Conservation (phyloP, 2,888 invertebrate species). For the Slavum lentiscoides region DNA sequence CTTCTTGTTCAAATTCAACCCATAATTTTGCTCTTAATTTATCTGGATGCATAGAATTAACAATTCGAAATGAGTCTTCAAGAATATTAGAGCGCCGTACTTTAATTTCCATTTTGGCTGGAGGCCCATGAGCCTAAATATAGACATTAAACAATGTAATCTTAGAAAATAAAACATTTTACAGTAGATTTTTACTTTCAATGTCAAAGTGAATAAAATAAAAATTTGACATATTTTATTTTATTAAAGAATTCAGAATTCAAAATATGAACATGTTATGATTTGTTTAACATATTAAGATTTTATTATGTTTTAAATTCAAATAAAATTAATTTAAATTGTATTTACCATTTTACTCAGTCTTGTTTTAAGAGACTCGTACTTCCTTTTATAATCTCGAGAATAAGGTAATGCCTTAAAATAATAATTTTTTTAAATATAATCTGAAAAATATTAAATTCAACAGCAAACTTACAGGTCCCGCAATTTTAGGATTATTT, state of each 20-base stretch:
- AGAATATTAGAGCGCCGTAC: slow-evolving; percentile 82
- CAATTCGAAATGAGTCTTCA: slow-evolving; percentile 95
- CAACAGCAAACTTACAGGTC: slow-evolving; percentile 68
- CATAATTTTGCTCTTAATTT: slow-evolving; percentile 95
- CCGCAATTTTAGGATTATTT: slow-evolving; percentile 94
- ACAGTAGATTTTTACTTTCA: background rate
- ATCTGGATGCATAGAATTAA: slow-evolving; percentile 88
- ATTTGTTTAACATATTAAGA: background rate
- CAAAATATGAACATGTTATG: background rate
- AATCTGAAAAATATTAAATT: background rate
- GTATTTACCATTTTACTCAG: slow-evolving; percentile 85
- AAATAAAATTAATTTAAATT: background rate
- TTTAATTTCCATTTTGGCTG: slow-evolving; percentile 97
- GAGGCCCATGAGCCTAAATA: slow-evolving; percentile 59
- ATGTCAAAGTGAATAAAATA: background rate
- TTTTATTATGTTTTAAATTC: background rate
- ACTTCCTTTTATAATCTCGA: slow-evolving; percentile 97
- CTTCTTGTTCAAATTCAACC: slow-evolving; percentile 98
- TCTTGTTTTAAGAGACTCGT: slow-evolving; percentile 96
- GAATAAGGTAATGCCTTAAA: slow-evolving; percentile 92
- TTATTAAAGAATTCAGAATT: background rate
- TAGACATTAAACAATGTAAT: slow-evolving; percentile 11
- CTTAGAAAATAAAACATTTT: background rate
- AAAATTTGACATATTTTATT: too few species aligned
- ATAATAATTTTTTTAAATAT: slow-evolving; percentile 49